Base-by-base conservation (phyloP, 1,140 invertebrate species). In the Agrilus planipennis region DNA sequence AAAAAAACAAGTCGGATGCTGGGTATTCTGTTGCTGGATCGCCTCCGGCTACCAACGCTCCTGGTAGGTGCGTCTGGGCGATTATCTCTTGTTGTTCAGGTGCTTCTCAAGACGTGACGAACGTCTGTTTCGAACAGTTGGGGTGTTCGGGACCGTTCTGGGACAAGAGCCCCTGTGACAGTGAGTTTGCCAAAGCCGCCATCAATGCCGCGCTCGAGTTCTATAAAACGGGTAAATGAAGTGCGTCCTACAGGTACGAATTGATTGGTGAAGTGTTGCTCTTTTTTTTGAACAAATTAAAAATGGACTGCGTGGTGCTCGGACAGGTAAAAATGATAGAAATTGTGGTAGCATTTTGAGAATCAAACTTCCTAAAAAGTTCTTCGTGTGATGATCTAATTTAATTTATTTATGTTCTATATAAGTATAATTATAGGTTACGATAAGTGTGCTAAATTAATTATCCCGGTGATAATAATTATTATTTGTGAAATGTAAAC, bases 121-220 rank as follows among this genome's bases (percentile, higher is more conserved):
- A 71, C 42, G 61, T 60, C 4, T 84, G 80, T 53, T 83, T 84
- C 54, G 75, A 77, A 50, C 55, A 67, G 1, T 61, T 75, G 41
- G 73, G 73, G 3, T 84, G 80, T 55, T 65, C 69, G 1, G 75
- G 72, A 3, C 63, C 74, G 11, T 75, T 73, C 48, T 76, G 76
- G 69, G 73, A 70, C 44, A 52, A 62, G 0, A 73, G 71, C 50
- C 77, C 76, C 0, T 83, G 79, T 51, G 65, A 69, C 7, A 51
- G 59, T 22, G 52, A 68, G 3, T 58, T 70, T 38, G 64, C 67
- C 4, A 47, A 67, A 12, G 61, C 65, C 4, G 73, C 76, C 2
- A 63, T 69, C 11, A 50, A 60, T 1, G 61, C 44, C 15, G 58
- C 58, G 22, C 34, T 57, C 11, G 51, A 60, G 6, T 62, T 60